Percentiles rank a stretch among this genome's conserved stretches.
Conservation (phyloP, 2,797 vertebrate genomes). For the Eospalax fontanierii region DNA sequence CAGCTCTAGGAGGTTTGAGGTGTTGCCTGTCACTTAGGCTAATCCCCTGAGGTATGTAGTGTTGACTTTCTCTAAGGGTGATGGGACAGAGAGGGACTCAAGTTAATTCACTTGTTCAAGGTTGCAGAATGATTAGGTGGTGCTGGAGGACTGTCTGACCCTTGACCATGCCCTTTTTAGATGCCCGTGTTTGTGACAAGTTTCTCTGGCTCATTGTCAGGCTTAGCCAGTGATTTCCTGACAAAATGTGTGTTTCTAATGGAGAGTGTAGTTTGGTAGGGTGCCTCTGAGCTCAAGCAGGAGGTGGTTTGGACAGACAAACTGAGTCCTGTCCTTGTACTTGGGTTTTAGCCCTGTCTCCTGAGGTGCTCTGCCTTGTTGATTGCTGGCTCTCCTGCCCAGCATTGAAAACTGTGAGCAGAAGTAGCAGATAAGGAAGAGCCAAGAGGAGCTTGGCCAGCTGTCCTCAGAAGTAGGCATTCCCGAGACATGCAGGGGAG, state of each 20-base stretch:
- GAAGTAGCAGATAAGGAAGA: constrained; percentile 42
- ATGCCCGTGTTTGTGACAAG: background rate
- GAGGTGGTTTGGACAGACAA: constrained; percentile 22
- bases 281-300: background rate
- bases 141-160: background rate
- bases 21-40: background rate
- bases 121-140: background rate
- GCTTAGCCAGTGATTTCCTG: background rate
- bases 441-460: background rate
- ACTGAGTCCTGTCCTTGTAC: background rate
- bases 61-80: constrained; percentile 16
- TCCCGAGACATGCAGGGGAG: background rate
- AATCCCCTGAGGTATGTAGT: background rate
- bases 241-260: constrained; percentile 44
- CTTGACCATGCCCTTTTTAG: background rate
- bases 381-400: constrained; percentile 6
- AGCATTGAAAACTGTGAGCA: background rate
- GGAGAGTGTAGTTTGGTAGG: background rate
- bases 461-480: background rate
- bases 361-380: background rate
- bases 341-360: constrained; percentile 25
- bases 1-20: background rate
- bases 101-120: constrained; percentile 39
- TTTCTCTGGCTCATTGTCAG: background rate
- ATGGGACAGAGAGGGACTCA: background rate